These are phyloP conservation scores for Stictocephala bisonia DNA, from an alignment of 2,888 invertebrate species.

Conservation along the genomic window DNA sequence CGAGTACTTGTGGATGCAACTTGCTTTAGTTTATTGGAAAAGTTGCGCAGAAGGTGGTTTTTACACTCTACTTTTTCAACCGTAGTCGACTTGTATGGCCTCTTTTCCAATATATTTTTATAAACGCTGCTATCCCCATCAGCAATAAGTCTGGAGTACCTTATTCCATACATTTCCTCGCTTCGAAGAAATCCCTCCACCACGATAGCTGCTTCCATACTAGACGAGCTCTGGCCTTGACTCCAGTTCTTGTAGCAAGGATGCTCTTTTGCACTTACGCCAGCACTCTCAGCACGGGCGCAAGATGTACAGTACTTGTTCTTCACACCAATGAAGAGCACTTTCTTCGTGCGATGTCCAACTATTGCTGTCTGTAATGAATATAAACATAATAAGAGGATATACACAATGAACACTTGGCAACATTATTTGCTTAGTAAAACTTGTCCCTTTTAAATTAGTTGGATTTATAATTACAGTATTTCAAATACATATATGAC, in stretches of 20 bases:
- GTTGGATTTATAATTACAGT: too few relatives aligned
- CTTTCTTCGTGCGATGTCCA: too few relatives aligned
- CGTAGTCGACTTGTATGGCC: constrained; percentile 55
- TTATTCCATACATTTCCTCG: constrained; percentile 41
- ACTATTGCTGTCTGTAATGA: too few relatives aligned
- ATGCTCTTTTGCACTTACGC: constrained; percentile 12
- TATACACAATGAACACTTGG: too few relatives aligned
- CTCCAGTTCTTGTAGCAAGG: constrained; percentile 39
- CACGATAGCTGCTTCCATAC: constrained; percentile 37
- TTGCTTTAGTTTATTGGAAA: constrained; percentile 43
- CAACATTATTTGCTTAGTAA: too few relatives aligned
- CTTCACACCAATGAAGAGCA: constrained; percentile 4
- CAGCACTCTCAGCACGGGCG: constrained; percentile 8
- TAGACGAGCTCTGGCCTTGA: not conserved
- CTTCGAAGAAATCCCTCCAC: constrained; percentile 37
- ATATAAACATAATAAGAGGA: too few relatives aligned
- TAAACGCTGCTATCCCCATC: constrained; percentile 63
- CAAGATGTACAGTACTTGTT: constrained; percentile 40
- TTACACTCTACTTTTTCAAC: constrained; percentile 61
- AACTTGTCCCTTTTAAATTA: too few relatives aligned
- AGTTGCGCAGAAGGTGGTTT: constrained; percentile 59
- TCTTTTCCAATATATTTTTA: constrained; percentile 55
- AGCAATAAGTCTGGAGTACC: constrained; percentile 57
- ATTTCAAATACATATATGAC: too few relatives aligned
- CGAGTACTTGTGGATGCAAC: constrained; percentile 3